Evolutionary conservation across 2,797 vertebrate species (phyloP).

Genomic region (Acanthiza pusilla): DNA sequence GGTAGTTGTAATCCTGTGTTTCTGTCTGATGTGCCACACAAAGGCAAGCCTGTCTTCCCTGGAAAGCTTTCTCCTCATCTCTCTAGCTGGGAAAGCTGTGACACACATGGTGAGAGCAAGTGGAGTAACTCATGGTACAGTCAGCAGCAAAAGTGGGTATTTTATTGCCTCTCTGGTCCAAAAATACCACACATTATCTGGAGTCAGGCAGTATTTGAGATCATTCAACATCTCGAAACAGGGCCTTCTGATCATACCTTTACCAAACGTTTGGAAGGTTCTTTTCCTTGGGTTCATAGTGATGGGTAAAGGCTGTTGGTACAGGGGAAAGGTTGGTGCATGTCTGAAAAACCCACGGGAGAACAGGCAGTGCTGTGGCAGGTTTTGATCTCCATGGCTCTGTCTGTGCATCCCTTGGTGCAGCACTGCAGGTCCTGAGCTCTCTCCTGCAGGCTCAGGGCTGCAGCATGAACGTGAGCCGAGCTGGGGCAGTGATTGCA

Average conservation of each 20-base stretch:
- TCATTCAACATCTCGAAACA: neutral
- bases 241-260: neutral
- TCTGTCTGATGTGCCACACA: neutral
- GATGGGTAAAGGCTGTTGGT: neutral
- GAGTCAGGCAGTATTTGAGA: neutral
- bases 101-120: neutral
- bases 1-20: neutral
- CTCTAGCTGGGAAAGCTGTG: neutral
- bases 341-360: neutral
- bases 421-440: neutral
- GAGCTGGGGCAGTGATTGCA: neutral
- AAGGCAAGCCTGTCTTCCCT: neutral
- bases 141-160: neutral
- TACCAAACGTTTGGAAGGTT: neutral
- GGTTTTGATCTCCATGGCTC: neutral
- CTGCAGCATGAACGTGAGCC: neutral
- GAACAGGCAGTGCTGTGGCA: neutral
- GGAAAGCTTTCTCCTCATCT: neutral
- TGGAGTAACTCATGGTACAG: neutral
- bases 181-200: neutral
- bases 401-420: neutral
- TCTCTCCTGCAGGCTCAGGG: neutral
- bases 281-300: neutral
- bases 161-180: neutral
- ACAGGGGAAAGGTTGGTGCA: neutral